Evolutionary conservation across 1,140 invertebrate genomes (phyloP).

Genomic region (Gonioctena quinquepunctata): DNA sequence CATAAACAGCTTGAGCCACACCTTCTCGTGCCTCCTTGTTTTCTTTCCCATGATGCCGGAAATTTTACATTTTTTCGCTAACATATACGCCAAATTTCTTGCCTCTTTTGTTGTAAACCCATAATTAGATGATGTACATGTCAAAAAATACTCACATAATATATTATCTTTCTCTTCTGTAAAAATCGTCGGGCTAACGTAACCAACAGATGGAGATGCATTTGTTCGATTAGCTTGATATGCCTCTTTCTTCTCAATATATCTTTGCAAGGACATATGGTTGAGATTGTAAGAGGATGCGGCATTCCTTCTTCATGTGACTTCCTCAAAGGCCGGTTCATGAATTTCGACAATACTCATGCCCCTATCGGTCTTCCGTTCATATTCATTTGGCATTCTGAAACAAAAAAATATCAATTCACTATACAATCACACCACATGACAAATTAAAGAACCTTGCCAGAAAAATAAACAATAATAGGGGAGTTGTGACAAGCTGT

Average conservation of each 20-base stretch:
- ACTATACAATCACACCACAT: background rate
- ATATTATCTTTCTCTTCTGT: conserved; percentile 15
- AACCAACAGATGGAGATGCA: background rate
- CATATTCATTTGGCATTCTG: conserved; percentile 5
- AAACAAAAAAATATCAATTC: background rate
- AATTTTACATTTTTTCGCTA: conserved; percentile 37
- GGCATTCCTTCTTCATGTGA: background rate
- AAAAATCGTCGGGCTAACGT: conserved; percentile 11
- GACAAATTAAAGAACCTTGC: no score
- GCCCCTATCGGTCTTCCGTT: conserved; percentile 17
- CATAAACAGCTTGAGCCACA: conserved; percentile 58
- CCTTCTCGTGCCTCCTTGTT: conserved; percentile 52
- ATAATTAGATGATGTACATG: conserved; percentile 28
- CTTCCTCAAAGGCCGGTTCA: background rate
- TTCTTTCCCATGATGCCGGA: conserved; percentile 32
- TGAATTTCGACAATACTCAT: background rate
- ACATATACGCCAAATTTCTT: conserved; percentile 38
- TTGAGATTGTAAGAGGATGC: conserved; percentile 11
- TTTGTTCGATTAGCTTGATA: background rate
- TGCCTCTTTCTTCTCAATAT: conserved; percentile 9
- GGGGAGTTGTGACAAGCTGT: background rate
- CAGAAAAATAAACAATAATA: background rate
- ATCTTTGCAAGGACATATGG: conserved; percentile 13
- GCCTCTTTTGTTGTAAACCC: conserved; percentile 32
- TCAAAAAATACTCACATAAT: conserved; percentile 17